Evolutionary conservation across 2,797 vertebrate genomes (phyloP).

Genomic region (Alcedo quadribrachys): DNA sequence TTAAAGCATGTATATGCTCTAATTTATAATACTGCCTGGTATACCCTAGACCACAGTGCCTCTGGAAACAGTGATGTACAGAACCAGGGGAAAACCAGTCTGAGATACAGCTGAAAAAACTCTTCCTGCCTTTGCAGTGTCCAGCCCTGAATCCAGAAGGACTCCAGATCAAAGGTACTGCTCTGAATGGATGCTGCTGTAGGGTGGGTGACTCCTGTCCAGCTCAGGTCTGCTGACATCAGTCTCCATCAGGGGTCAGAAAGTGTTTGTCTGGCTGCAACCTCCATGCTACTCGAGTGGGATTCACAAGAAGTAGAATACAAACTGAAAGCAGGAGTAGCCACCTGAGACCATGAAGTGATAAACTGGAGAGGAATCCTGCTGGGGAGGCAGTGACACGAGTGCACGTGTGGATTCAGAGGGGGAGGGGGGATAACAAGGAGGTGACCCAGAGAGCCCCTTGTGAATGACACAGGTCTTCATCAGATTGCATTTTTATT

Average conservation of each 20-base stretch:
- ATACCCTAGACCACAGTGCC: background rate
- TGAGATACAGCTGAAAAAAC: background rate
- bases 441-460: background rate
- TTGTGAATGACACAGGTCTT: background rate
- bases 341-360: background rate
- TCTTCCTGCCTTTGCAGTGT: fast-evolving
- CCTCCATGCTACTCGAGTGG: background rate
- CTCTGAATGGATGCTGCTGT: fast-evolving
- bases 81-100: background rate
- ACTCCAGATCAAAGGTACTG: background rate
- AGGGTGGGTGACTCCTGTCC: background rate
- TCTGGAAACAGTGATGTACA: background rate
- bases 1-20: conserved; percentile 11
- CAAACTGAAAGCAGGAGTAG: background rate
- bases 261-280: background rate
- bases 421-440: background rate
- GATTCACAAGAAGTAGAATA: background rate
- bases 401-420: background rate
- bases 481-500: background rate
- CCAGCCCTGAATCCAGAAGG: background rate
- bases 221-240: background rate
- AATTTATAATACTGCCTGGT: conserved; percentile 20
- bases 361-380: background rate
- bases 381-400: background rate
- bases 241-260: background rate